phyloP scores from a whole-genome alignment of 2,113 vertebrate genomes.

The Puntigrus tetrazona region DNA sequence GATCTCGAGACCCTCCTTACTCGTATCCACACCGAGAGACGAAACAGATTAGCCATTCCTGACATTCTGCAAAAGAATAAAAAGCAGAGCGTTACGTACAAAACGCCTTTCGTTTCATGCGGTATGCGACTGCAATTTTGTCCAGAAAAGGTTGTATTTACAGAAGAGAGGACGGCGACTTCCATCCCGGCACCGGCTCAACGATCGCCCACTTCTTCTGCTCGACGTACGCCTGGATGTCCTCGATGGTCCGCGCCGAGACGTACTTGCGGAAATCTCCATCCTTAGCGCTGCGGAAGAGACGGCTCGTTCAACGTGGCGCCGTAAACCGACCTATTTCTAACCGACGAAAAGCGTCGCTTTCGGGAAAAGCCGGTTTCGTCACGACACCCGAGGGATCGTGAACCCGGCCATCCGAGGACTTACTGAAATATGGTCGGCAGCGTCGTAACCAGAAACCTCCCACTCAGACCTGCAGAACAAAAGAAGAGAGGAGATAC shows the following conservation, averaged over 20 bases:
- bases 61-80: slow-evolving; percentile 78
- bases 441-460: slow-evolving; percentile 86
- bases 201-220: slow-evolving; percentile 84
- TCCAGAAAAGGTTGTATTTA: slow-evolving; percentile 65
- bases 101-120: not conserved
- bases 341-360: too few species aligned
- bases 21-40: slow-evolving; percentile 84
- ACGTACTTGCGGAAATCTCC: slow-evolving; percentile 84
- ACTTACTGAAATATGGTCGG: slow-evolving; percentile 86
- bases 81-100: not conserved
- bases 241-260: slow-evolving; percentile 79
- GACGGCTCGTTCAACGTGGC: not conserved
- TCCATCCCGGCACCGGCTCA: slow-evolving; percentile 85
- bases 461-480: slow-evolving; percentile 83
- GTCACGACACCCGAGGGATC: not conserved
- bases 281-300: slow-evolving; percentile 77
- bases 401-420: slow-evolving; percentile 42
- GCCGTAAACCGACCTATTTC: too few species aligned
- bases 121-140: not conserved
- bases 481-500: slow-evolving; percentile 41
- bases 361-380: not conserved
- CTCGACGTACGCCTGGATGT: slow-evolving; percentile 79
- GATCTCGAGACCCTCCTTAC: slow-evolving; percentile 73
- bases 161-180: slow-evolving; percentile 84
- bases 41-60: slow-evolving; percentile 85